These are phyloP conservation scores for Drosophila auraria DNA, from an alignment of 1,140 invertebrate genomes.

Conservation along the genomic window DNA sequence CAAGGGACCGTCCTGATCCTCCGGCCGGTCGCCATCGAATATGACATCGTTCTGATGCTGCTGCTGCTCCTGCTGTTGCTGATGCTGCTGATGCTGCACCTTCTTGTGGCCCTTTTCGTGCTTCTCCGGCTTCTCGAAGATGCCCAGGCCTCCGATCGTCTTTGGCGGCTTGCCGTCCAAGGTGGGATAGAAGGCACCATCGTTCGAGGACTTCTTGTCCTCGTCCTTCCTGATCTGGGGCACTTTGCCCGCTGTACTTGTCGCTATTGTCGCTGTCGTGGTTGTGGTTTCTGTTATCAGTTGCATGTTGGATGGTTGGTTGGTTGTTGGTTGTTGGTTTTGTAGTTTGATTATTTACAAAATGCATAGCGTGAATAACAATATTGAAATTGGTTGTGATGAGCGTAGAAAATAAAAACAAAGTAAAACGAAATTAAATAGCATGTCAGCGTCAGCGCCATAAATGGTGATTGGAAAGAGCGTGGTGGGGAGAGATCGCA, in stretches of 20 bases:
- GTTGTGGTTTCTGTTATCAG: constrained; percentile 73
- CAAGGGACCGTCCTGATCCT: constrained; percentile 72
- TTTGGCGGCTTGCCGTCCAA: constrained; percentile 83
- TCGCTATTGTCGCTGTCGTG: constrained; percentile 51
- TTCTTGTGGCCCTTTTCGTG: constrained; percentile 70
- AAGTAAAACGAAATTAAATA: constrained; percentile 59
- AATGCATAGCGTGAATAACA: constrained; percentile 76
- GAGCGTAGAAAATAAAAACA: constrained; percentile 69
- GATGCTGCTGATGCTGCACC: constrained; percentile 55
- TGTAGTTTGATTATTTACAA: constrained; percentile 78
- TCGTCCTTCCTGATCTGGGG: constrained; percentile 47
- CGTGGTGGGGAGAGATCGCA: constrained; percentile 14
- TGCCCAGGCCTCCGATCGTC: constrained; percentile 25
- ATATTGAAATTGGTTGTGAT: constrained; percentile 55
- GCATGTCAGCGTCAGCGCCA: constrained; percentile 63
- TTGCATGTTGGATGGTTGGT: constrained; percentile 78
- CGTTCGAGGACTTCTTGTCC: constrained; percentile 61
- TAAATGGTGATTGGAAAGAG: constrained; percentile 26
- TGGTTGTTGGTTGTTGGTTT: constrained; percentile 63
- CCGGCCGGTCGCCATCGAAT: constrained; percentile 75
- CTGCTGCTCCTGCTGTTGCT: constrained; percentile 51
- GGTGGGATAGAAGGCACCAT: constrained; percentile 81
- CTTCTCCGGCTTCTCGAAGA: constrained; percentile 71
- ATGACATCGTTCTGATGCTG: constrained; percentile 81
- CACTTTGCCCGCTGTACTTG: constrained; percentile 44